Conservation (phyloP, 2,113 vertebrate genomes). For the Hystrix brachyura region DNA sequence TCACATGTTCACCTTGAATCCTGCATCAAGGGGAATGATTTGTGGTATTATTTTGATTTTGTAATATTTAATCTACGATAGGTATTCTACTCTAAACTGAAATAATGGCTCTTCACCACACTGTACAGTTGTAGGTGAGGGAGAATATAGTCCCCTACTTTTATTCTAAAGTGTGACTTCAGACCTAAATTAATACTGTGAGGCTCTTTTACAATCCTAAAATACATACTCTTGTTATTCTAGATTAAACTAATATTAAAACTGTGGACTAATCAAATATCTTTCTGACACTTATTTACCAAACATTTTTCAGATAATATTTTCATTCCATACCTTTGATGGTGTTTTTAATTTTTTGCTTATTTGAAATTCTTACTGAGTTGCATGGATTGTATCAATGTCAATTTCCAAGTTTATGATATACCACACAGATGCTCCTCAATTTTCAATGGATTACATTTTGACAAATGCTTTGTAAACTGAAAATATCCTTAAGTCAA, state of each 20-base stretch:
- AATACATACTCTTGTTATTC: not conserved
- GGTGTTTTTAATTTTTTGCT: not conserved
- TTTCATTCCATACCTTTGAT: not conserved
- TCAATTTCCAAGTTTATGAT: not conserved
- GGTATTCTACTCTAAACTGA: not conserved
- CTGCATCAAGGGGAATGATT: conserved; percentile 64
- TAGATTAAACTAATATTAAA: not conserved
- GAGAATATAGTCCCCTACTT: not conserved
- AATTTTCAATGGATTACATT: no score
- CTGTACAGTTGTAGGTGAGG: not conserved
- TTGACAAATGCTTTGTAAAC: not conserved
- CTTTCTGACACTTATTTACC: not conserved
- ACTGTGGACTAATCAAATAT: not conserved
- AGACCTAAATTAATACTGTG: not conserved
- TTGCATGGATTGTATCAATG: not conserved
- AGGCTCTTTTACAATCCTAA: not conserved
- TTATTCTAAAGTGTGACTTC: not conserved
- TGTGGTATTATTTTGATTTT: conserved; percentile 65
- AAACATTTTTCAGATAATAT: not conserved
- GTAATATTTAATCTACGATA: conserved; percentile 60
- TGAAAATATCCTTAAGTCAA: not conserved
- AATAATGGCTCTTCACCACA: not conserved
- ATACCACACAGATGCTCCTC: no score
- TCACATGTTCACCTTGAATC: conserved; percentile 63
- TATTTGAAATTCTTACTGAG: not conserved